Conservation (phyloP, 1,140 invertebrate species). For the Agraylea sexmaculata region DNA sequence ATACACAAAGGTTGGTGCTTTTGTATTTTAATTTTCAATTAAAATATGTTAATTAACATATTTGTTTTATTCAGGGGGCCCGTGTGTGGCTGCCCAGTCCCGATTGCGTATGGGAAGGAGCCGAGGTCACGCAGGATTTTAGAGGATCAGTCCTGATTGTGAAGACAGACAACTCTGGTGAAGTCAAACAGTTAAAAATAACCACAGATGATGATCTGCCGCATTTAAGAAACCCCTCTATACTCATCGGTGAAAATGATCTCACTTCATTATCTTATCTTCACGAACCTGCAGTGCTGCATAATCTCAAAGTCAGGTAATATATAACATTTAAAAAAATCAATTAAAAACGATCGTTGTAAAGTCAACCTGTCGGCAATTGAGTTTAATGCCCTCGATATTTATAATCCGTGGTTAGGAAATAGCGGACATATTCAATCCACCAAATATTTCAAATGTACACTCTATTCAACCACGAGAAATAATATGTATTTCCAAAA, state of each 20-base stretch:
- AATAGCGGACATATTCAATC: too few relatives aligned
- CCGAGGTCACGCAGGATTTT: slow-evolving; percentile 71
- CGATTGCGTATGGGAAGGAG: slow-evolving; percentile 80
- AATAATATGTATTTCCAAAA: too few relatives aligned
- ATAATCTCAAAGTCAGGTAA: slow-evolving; percentile 82
- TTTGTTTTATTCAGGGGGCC: slow-evolving; percentile 54
- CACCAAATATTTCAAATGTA: too few relatives aligned
- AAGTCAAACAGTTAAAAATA: slow-evolving; percentile 41
- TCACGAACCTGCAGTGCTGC: slow-evolving; percentile 92
- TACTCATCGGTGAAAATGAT: slow-evolving; percentile 97
- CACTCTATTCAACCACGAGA: too few relatives aligned
- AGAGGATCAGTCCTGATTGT: slow-evolving; percentile 50
- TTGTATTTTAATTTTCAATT: slow-evolving; percentile 12
- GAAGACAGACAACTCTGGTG: slow-evolving; percentile 53
- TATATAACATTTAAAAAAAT: too few relatives aligned
- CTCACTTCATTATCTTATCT: slow-evolving; percentile 93
- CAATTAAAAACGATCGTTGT: too few relatives aligned
- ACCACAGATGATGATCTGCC: slow-evolving; percentile 67
- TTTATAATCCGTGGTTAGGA: too few relatives aligned
- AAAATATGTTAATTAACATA: slow-evolving; percentile 8
- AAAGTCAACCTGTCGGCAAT: too few relatives aligned
- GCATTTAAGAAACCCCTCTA: slow-evolving; percentile 87
- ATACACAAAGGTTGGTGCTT: slow-evolving; percentile 35
- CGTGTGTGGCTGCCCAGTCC: slow-evolving; percentile 85
- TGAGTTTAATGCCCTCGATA: too few relatives aligned